Conservation (phyloP, 2,797 vertebrate genomes). For the Sparidentex hasta region DNA sequence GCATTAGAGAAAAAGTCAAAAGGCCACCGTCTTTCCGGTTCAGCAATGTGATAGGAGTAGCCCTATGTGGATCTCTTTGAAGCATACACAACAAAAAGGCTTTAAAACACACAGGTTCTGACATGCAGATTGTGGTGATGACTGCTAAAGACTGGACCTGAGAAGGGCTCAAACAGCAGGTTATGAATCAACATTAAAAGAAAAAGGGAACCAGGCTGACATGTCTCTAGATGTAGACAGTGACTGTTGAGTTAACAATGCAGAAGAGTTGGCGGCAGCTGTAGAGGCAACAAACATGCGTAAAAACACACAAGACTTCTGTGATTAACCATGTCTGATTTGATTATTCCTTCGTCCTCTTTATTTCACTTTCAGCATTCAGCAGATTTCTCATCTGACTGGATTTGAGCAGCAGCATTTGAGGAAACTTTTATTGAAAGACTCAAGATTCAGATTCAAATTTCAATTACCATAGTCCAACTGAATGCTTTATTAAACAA, state of each 20-base stretch:
- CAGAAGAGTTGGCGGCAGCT: slow-evolving; percentile 2
- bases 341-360: not conserved
- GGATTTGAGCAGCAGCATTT: not conserved
- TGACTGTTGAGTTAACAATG: not conserved
- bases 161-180: not conserved
- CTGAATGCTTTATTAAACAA: slow-evolving; percentile 5
- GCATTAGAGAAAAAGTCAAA: too few species aligned
- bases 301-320: not conserved
- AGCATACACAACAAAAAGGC: too few species aligned
- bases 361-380: not conserved
- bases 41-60: too few species aligned
- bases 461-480: not conserved
- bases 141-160: not conserved
- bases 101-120: too few species aligned
- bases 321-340: not conserved
- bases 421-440: slow-evolving; percentile 15
- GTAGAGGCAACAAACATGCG: not conserved
- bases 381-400: not conserved
- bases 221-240: not conserved
- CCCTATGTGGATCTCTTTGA: too few species aligned
- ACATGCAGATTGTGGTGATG: too few species aligned
- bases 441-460: slow-evolving; percentile 16
- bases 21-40: too few species aligned
- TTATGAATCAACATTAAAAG: not conserved
- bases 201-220: not conserved